Conservation (phyloP, 2,113 vertebrate species). For the Python bivittatus region DNA sequence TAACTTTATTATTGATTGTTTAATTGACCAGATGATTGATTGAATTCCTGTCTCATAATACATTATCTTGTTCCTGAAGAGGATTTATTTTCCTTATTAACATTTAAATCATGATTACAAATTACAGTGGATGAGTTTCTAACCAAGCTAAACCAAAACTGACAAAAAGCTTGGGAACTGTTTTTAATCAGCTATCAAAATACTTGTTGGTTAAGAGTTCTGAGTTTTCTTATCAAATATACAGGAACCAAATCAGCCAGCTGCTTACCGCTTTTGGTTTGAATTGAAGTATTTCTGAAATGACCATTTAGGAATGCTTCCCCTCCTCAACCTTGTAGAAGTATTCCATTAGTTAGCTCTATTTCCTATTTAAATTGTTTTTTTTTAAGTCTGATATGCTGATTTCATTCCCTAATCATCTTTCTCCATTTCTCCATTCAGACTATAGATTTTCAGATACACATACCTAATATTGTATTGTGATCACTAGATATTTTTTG, state of each 20-base stretch:
- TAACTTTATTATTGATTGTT: not conserved
- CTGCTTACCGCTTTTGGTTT: not conserved
- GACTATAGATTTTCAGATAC: not conserved
- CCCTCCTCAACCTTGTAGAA: not conserved
- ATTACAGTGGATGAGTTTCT: no score
- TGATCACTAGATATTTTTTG: not conserved
- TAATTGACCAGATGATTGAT: no score
- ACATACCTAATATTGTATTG: not conserved
- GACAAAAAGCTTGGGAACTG: no score
- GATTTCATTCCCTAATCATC: not conserved
- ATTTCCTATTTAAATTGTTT: not conserved
- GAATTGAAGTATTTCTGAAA: constrained; percentile 1
- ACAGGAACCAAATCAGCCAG: not conserved
- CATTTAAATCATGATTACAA: no score
- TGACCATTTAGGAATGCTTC: not conserved
- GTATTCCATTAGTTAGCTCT: not conserved
- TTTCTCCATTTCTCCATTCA: not conserved
- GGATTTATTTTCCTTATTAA: not conserved
- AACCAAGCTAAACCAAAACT: no score
- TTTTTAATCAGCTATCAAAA: not conserved
- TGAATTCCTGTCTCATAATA: not conserved
- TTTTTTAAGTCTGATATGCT: not conserved
- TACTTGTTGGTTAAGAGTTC: not conserved
- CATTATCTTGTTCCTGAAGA: not conserved
- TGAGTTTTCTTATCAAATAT: not conserved